phyloP scores from a whole-genome alignment of 2,888 invertebrate species.

The Amiota communis region DNA sequence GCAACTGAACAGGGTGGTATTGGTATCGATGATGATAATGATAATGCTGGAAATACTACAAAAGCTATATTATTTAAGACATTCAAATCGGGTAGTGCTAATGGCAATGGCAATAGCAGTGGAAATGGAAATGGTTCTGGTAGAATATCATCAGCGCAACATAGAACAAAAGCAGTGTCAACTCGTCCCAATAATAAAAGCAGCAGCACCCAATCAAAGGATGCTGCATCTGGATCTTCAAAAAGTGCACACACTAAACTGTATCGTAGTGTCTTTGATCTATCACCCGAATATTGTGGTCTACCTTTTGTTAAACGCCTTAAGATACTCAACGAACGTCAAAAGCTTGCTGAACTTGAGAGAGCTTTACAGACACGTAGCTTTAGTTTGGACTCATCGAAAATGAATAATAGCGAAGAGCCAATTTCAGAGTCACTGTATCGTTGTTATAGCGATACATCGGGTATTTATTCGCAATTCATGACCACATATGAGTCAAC shows the following conservation, averaged over 20 bases:
- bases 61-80: neutral
- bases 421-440: slow-evolving; percentile 77
- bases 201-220: neutral
- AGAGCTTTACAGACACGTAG: slow-evolving; percentile 84
- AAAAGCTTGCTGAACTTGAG: slow-evolving; percentile 88
- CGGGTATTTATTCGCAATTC: slow-evolving; percentile 77
- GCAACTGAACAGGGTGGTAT: neutral
- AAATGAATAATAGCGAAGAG: slow-evolving; percentile 72
- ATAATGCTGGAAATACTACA: neutral
- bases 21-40: neutral
- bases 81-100: neutral
- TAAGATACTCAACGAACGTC: slow-evolving; percentile 90
- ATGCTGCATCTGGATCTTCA: neutral
- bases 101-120: neutral
- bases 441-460: slow-evolving; percentile 87
- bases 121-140: neutral
- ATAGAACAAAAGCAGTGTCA: slow-evolving; percentile 4
- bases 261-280: slow-evolving; percentile 88
- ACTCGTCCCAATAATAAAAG: neutral
- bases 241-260: slow-evolving; percentile 75
- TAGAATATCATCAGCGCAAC: neutral
- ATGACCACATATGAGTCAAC: slow-evolving; percentile 71
- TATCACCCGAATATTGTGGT: slow-evolving; percentile 90
- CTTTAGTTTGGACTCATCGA: slow-evolving; percentile 84
- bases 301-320: slow-evolving; percentile 90